A percentile compares a stretch with the other conserved stretches of the same genome.
Evolutionary conservation across 2,888 invertebrate species (phyloP).

Genomic region (Archips crataeganus): DNA sequence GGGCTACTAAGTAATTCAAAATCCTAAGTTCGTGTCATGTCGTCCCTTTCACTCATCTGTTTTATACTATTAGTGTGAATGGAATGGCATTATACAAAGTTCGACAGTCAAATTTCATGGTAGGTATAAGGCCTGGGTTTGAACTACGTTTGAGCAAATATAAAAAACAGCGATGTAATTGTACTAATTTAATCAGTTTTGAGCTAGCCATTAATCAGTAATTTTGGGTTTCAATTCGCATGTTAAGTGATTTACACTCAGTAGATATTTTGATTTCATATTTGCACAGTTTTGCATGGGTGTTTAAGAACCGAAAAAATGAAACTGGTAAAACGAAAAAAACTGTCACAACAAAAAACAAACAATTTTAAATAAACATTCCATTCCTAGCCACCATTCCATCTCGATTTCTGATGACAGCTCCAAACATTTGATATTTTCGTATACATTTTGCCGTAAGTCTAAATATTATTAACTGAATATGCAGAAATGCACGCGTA

Average conservation of each 20-base stretch:
- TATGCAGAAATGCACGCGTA: constrained; percentile 67
- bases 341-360: constrained; percentile 43
- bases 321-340: constrained; percentile 39
- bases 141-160: neutral
- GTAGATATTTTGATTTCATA: neutral
- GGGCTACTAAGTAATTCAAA: too few species aligned
- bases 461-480: constrained; percentile 58
- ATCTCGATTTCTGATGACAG: constrained; percentile 76
- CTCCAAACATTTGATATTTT: constrained; percentile 75
- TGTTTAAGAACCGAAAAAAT: constrained; percentile 15
- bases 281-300: neutral
- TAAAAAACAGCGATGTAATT: neutral
- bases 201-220: neutral
- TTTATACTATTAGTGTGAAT: too few species aligned
- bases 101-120: too few species aligned
- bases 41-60: too few species aligned
- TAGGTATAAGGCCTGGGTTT: neutral
- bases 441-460: constrained; percentile 68
- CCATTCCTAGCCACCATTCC: constrained; percentile 66
- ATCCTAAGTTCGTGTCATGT: too few species aligned
- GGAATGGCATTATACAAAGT: too few species aligned
- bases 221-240: neutral
- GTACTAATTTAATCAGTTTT: neutral
- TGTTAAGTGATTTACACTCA: neutral
- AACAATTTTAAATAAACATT: constrained; percentile 66